Evolutionary conservation across 2,113 vertebrate genomes (phyloP), one percentile per base, ranked within the genome.

Genomic region (Antechinus flavipes): DNA sequence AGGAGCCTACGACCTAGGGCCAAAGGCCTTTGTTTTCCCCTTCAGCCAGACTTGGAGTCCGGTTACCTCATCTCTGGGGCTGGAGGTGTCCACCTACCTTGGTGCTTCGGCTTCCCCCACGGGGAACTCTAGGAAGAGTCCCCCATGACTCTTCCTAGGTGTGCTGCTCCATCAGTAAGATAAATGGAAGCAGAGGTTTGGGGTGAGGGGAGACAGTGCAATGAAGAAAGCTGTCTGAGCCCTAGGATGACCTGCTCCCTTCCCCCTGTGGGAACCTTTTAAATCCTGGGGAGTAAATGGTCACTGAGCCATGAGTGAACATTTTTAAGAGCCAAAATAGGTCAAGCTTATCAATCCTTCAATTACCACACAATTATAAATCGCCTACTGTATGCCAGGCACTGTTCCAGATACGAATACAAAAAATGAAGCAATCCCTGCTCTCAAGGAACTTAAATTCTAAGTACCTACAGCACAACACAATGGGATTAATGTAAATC

Each of bases 401-500:
- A 84, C 7, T 58, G 56, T 27, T 10, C 4, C 30, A 35, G 61
- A 68, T 68, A 30, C 10, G 14, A 68, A 14, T 30, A 35, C 30
- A 68, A 16, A 68, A 30, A 35, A 68, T 30, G 58, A 61, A 61
- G 27, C 58, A 11, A 35, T 68, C 19, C 90, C 54, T 90, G 52
- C 25, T 27, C 9, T 93, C 89, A 50, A 42, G 90, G 58, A 90
- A 25, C 68, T 96, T 93, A 92, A 27, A n/a, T 93, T 93, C 91
- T 92, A 56, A 54, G 61, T 30, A 68, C 1, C 12, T 84, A 22
- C 19, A 23, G 58, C 68, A 22, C 16, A 84, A 42, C n/a, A 23
- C 2, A 19, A 19, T 76, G 61, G 6, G 16, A 76, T n/a, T 19
- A 22, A 76, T n/a, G 6, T 6, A 84, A 84, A 42, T 84, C 16